Evolutionary conservation across 2,888 invertebrate species (phyloP), one percentile per base, ranked within the genome.

Genomic region (Microctonus hyperodae): DNA sequence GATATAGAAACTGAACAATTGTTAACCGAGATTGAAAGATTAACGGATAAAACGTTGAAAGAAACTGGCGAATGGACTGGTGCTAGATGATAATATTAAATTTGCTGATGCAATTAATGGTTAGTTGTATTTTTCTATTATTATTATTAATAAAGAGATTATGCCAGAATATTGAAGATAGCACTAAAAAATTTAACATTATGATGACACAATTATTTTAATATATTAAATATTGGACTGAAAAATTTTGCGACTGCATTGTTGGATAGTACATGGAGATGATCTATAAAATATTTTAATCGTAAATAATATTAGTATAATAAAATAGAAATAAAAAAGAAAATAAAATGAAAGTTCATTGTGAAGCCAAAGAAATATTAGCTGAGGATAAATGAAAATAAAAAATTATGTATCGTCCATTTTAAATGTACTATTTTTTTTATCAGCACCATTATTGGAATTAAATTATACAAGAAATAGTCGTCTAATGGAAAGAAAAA

Each of bases 1-100:
- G 90, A 90, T 74, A 85, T 88, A 28, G 90, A 90, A 77, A 90
- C 91, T 7, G 88, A 90, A 72, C 87, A 88, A 76, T 81, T 91
- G 65, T 81, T 91, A 68, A 87, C 88, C 75, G 90, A 91, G 84
- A 91, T 91, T 71, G 90, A 91, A 80, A 85, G 88, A 76, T 85
- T 91, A 64, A 90, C 90, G 31, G 87, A 88, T 74, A 87, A 88
- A 79, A 90, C 90, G 31, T 84, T 91, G 61, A 86, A 87, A 74
- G 91, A 91, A 81, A 90, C 91, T 3, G 90, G 90, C 16, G 87
- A 86, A 63, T 82, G 82, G 82, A 78, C 79, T 71, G 75, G 71
- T 69, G 73, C 72, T 72, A 81, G 80, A 73, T 81, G 79, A 81
- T 80, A 75, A 76, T 16, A 58, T 58, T 58, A 67, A 62, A 59